A percentile compares a stretch with the other conserved stretches of the same genome.
Conservation (phyloP, 2,797 vertebrate species). For the Cyprinodon diabolis region DNA sequence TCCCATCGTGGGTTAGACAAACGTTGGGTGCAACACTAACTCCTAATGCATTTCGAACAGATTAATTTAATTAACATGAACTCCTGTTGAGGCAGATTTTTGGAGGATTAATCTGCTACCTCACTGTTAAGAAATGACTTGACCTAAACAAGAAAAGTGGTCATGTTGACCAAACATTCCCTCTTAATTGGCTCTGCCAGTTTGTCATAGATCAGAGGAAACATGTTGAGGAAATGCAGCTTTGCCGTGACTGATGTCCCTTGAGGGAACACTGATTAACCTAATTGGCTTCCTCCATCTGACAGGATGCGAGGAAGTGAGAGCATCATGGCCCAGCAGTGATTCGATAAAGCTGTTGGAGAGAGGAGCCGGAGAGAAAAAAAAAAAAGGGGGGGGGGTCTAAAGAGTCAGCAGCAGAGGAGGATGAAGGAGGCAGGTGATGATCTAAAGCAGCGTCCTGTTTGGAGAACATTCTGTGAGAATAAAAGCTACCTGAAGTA, state of each 20-base stretch:
- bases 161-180: background rate
- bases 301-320: slow-evolving; percentile 11
- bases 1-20: background rate
- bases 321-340: background rate
- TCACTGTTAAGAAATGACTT: slow-evolving; percentile 1
- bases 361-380: background rate
- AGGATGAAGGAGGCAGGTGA: slow-evolving; percentile 8
- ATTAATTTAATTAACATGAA: background rate
- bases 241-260: slow-evolving; percentile 5
- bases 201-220: background rate
- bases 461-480: slow-evolving; percentile 46
- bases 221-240: background rate
- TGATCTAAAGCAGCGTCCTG: slow-evolving; percentile 24
- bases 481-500: slow-evolving; percentile 28
- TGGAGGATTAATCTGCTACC: background rate
- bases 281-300: slow-evolving; percentile 21
- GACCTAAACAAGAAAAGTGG: background rate
- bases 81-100: background rate
- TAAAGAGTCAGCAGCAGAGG: slow-evolving; percentile 6
- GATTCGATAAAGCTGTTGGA: slow-evolving; percentile 12
- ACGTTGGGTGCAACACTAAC: background rate
- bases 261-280: slow-evolving; percentile 19
- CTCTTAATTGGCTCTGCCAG: background rate
- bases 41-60: background rate
- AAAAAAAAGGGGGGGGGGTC: background rate